Evolutionary conservation across 2,888 invertebrate genomes (phyloP), one percentile per base, ranked within the genome.

Genomic region (Poecilobothrus nobilitatus): DNA sequence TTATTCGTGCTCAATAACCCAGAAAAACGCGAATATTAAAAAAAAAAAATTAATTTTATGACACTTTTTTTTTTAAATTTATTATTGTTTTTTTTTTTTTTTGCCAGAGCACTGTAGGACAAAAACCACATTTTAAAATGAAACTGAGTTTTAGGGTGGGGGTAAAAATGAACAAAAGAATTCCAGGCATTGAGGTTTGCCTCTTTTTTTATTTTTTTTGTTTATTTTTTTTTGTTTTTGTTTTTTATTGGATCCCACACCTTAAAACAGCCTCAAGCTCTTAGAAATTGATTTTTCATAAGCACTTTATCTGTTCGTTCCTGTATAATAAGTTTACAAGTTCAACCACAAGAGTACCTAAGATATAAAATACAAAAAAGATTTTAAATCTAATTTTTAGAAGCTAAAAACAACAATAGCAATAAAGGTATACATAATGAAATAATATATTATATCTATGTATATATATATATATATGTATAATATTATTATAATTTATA

Each of bases 191-290:
- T 37, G 37, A 37, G 37, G 37, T 53, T 53, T 41, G 9, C 9
- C 41, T 6, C 4, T 41, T 41, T n/a, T 27, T 27, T 27, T 27
- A 27, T 53, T 53, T 53, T 53, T 18, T 37, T 37, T 37, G 37
- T 44, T 37, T 53, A n/a, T 53, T 53, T 53, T 53, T n/a, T 18
- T 27, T 3, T 12, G 1, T 41, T 15, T 53, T 53, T 4, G 53
- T 4, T 27, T 53, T 2, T 53, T 2, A 53, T 18, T 53, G 53
- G 18, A 53, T 53, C 53, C 53, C 53, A 53, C 53, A 53, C 53
- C 53, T 53, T 53, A 53, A 53, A 53, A 53, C n/a, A 53, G 53
- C 53, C 53, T 9, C 53, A 53, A 53, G 53, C 53, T 53, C n/a
- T n/a, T 27, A 53, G n/a, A 53, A 18, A 53, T 53, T 53, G 12